phyloP scores from a whole-genome alignment of 2,113 vertebrate species.

The Cacatua alba region DNA sequence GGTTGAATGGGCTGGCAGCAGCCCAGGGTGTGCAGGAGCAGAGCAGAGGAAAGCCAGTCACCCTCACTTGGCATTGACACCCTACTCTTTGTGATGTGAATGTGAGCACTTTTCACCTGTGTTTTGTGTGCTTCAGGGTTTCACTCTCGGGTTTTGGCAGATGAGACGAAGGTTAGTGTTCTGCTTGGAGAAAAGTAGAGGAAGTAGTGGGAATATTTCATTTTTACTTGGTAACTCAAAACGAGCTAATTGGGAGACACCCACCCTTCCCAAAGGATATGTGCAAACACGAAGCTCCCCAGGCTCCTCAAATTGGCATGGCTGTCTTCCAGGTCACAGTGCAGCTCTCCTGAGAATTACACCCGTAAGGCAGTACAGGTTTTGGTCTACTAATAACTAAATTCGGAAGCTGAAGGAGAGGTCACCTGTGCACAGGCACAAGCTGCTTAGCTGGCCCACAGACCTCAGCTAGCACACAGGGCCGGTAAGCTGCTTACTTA shows the following conservation, averaged over 20 bases:
- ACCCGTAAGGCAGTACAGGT: accelerated
- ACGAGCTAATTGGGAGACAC: accelerated
- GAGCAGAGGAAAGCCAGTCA: not conserved
- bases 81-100: not conserved
- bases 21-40: not conserved
- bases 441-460: not conserved
- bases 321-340: not conserved
- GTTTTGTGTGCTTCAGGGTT: not conserved
- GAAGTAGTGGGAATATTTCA: not conserved
- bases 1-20: not conserved
- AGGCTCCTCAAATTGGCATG: accelerated
- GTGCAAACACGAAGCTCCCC: accelerated
- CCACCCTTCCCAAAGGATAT: accelerated
- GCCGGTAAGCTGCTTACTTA: not conserved
- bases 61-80: not conserved
- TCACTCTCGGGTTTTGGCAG: not conserved
- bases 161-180: not conserved
- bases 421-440: not conserved
- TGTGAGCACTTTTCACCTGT: too few species aligned
- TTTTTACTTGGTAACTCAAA: not conserved
- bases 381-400: not conserved
- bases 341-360: accelerated
- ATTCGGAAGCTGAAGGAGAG: not conserved
- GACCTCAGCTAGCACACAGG: not conserved
- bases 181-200: not conserved